Conservation (phyloP, 2,797 vertebrate species). For the Squalus acanthias region DNA sequence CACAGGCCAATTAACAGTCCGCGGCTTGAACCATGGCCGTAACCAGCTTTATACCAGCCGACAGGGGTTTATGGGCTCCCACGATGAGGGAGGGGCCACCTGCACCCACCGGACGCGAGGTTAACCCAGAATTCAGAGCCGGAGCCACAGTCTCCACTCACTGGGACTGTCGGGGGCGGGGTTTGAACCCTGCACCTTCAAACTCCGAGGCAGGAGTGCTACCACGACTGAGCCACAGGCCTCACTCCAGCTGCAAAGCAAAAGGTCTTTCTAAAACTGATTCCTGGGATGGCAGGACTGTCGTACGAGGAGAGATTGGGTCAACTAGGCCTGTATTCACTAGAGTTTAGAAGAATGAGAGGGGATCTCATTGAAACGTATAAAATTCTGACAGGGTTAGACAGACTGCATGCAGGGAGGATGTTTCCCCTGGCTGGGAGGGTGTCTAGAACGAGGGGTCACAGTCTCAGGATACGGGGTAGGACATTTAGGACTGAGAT, state of each 20-base stretch:
- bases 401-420: too few relatives aligned
- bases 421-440: too few relatives aligned
- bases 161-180: background rate
- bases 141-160: too few relatives aligned
- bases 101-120: background rate
- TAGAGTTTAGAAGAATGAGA: too few relatives aligned
- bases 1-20: background rate
- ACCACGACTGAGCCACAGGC: background rate
- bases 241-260: background rate
- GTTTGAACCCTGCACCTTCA: background rate
- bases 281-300: too few relatives aligned
- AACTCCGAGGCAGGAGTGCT: background rate
- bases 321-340: too few relatives aligned
- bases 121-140: background rate
- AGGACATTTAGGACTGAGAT: too few relatives aligned
- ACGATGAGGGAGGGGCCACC: background rate
- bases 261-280: background rate
- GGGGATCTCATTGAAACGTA: too few relatives aligned
- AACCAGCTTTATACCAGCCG: background rate
- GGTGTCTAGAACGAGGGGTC: too few relatives aligned
- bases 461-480: too few relatives aligned
- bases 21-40: background rate
- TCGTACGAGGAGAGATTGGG: too few relatives aligned
- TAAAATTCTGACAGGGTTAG: too few relatives aligned
- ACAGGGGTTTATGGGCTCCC: background rate